Base-by-base conservation (phyloP, 2,113 vertebrate genomes). In the Verasper variegatus region DNA sequence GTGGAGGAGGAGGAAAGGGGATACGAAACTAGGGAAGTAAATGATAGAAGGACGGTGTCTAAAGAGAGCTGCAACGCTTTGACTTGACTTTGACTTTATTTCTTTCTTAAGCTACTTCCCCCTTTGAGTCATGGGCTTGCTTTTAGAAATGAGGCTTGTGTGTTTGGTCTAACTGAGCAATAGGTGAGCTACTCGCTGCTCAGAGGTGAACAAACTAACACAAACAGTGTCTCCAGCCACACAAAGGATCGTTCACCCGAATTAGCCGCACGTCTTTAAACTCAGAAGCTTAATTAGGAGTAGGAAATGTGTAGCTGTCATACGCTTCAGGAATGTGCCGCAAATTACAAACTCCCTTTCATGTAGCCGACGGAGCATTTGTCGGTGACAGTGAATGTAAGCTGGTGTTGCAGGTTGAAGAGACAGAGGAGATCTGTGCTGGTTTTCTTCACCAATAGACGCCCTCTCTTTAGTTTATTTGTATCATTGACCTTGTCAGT, bases 301-400 rank as follows among this genome's bases (percentile, higher is more conserved):
- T 37, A 15, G 49, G 55, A 20, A 74, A 69, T 10, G 11, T 74
- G 35, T 74, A 69, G 58, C 72, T 78, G 80, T 77, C 75, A 70
- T 12, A 64, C 14, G 15, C 26, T 47, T 67, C 42, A 14, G 40
- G 27, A 26, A 67, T 23, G 10, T 0, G 7, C 47, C 8, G 45
- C 63, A 59, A 60, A 31, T 31, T 31, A 31, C 31, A 31, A 31
- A 31, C 31, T 71, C 66, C 51, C 24, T 59, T 59, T 68, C 47
- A 73, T 80, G 51, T 15, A 56, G 60, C 54, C 54, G 82, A 45
- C 68, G 35, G 45, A 81, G 58, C 45, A 13, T 77, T 84, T 88
- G 45, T 75, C 63, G 66, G 58, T 31, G 47, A 17, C 54, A 77
- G 49, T 45, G 21, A 35, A 83, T 77, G 61, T 64, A 70, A 88